Base-by-base conservation (phyloP, 2,113 vertebrate genomes). In the Rattus norvegicus region DNA sequence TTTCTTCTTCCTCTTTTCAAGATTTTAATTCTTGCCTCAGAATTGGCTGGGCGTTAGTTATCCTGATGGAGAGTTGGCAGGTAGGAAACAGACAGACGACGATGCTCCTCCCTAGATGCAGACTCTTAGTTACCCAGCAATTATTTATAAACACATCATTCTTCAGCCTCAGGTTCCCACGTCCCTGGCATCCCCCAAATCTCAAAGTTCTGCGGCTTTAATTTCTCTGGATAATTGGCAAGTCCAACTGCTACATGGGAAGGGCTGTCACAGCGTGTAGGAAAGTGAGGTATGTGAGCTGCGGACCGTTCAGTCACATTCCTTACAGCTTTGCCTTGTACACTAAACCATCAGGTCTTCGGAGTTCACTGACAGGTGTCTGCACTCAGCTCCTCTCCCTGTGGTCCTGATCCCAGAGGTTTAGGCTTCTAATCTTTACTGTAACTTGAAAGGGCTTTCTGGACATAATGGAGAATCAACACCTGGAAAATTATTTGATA, bases 11-110 rank as follows among this genome's bases (percentile, higher is more conserved):
- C 20, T 56, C 16, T 52, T 91, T 91, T 87, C 69, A 92, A 59
- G 22, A 33, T 75, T 93, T 94, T 88, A 61, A 87, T 93, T 88
- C 17, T 73, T 54, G 90, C n/a, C 72, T 52, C 33, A 73, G 43
- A 52, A 69, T n/a, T 70, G 36, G 11, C 59, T 87, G 70, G 3
- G 69, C 54, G 28, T 75, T 90, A 24, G 43, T 43, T 43, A 43
- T 72, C 56, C 61, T 90, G 79, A 90, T 93, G 93, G 59, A 92
- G 39, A 16, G 33, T 61, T 43, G 24, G 24, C 54, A 84, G 39
- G 69, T 56, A 75, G 22, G 0, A 80, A 84, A 19, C 0, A 84
- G 52, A n/a, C 8, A 83, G 75, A 87, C 11, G 69, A 30, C 7
- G 63, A 30, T 13, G 65, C 65, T 89, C 56, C 63, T 20, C 61